phyloP scores from a whole-genome alignment of 1,140 invertebrate species.

The Tigriopus japonicus region DNA sequence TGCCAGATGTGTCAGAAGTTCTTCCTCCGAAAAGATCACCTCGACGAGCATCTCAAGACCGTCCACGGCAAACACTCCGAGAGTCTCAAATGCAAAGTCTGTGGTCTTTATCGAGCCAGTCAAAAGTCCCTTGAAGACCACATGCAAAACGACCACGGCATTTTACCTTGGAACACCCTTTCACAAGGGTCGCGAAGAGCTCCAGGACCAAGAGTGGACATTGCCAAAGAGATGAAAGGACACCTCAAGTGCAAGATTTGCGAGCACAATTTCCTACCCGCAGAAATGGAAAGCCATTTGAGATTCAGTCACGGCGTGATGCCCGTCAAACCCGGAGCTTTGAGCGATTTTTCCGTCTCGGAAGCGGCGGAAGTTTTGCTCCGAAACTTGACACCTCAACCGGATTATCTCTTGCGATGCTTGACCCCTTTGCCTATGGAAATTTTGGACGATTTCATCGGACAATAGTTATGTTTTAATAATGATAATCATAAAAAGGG shows the following conservation, averaged over 20 bases:
- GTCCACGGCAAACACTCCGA: neutral
- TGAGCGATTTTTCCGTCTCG: neutral
- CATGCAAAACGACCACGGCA: neutral
- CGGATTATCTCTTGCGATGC: neutral
- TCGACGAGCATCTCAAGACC: neutral
- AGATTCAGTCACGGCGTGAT: neutral
- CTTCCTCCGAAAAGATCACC: constrained; percentile 4
- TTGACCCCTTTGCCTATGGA: constrained; percentile 6
- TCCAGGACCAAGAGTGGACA: neutral
- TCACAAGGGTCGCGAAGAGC: neutral
- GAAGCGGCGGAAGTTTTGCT: constrained; percentile 4
- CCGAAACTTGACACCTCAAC: constrained; percentile 3
- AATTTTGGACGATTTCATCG: neutral
- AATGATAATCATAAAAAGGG: too few relatives aligned
- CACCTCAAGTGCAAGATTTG: neutral
- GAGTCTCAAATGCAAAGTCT: neutral
- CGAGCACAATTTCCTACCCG: neutral
- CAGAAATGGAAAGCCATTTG: neutral
- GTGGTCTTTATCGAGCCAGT: neutral
- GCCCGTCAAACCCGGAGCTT: neutral
- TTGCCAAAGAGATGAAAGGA: neutral
- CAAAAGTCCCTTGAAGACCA: neutral
- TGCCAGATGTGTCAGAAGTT: neutral
- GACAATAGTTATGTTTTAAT: too few relatives aligned
- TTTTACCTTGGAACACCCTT: neutral